A percentile compares a stretch with the other conserved stretches of the same genome.
These are phyloP conservation scores for Ascidia mentula DNA, from an alignment of 23 tunicate species.

Conservation along the genomic window DNA sequence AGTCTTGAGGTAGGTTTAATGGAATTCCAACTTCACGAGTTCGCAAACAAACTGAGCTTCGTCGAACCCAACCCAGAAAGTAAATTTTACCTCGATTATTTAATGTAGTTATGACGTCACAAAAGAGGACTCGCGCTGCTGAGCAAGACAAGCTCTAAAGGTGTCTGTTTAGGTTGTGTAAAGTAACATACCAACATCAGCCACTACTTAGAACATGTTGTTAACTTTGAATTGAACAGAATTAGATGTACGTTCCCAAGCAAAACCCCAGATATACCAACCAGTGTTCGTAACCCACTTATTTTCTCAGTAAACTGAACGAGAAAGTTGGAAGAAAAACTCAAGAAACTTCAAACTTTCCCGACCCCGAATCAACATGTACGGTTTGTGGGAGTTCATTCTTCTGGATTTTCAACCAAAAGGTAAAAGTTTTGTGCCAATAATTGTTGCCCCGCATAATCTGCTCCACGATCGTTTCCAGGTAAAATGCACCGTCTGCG, in stretches of 20 bases:
- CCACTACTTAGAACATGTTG: too few relatives aligned
- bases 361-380: conserved; percentile 26
- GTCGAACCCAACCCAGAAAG: conserved; percentile 5
- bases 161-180: too few relatives aligned
- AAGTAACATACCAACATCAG: too few relatives aligned
- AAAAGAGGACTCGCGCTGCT: too few relatives aligned
- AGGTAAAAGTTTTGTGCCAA: conserved; percentile 16
- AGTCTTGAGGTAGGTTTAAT: too few relatives aligned
- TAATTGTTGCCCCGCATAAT: background rate
- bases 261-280: too few relatives aligned
- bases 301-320: conserved; percentile 14
- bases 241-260: too few relatives aligned
- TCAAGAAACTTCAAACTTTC: conserved; percentile 13
- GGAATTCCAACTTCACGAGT: background rate
- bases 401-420: conserved; percentile 56
- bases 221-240: too few relatives aligned
- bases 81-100: background rate
- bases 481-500: conserved; percentile 35
- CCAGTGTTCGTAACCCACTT: too few relatives aligned
- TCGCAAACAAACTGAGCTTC: background rate
- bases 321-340: background rate
- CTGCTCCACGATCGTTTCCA: background rate
- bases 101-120: conserved; percentile 5
- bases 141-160: too few relatives aligned
- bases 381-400: conserved; percentile 46